phyloP scores from a whole-genome alignment of 2,888 invertebrate species.

The Xanthorhoe designata region DNA sequence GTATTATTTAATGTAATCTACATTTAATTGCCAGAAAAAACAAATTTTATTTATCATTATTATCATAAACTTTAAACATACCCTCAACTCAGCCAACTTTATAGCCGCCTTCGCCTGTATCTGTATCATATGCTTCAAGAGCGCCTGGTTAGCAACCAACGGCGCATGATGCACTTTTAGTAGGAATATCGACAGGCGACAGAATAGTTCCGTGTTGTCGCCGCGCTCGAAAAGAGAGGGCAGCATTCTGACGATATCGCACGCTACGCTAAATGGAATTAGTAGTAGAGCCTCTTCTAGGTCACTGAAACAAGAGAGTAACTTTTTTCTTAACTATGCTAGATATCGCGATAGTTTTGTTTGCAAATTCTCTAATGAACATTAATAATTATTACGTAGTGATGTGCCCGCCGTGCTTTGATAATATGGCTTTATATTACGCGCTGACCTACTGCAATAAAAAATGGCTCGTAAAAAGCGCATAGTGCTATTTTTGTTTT shows the following conservation, averaged over 20 bases:
- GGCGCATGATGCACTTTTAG: slow-evolving; percentile 92
- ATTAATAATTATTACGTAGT: too few species aligned
- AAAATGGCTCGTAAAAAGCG: too few species aligned
- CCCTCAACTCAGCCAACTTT: slow-evolving; percentile 86
- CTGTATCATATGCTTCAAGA: slow-evolving; percentile 88
- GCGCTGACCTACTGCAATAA: too few species aligned
- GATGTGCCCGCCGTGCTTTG: too few species aligned
- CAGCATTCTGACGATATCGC: slow-evolving; percentile 90
- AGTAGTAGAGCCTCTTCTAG: slow-evolving; percentile 95
- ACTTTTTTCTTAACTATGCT: too few species aligned
- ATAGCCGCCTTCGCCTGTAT: slow-evolving; percentile 86
- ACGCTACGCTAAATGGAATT: slow-evolving; percentile 93
- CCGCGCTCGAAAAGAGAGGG: slow-evolving; percentile 88
- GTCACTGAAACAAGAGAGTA: slow-evolving; percentile 87
- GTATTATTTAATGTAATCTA: too few species aligned
- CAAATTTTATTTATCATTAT: too few species aligned
- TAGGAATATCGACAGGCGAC: slow-evolving; percentile 91
- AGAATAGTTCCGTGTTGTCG: slow-evolving; percentile 91
- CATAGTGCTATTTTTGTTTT: too few species aligned
- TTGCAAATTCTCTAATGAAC: too few species aligned
- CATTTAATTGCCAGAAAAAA: too few species aligned
- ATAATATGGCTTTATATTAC: too few species aligned
- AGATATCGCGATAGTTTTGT: too few species aligned
- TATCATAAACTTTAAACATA: slow-evolving; percentile 60
- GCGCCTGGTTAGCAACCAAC: slow-evolving; percentile 89